Percentiles rank a stretch among this genome's conserved stretches.
Conservation (phyloP, 2,113 vertebrate species). For the Cyprinodon variegatus region DNA sequence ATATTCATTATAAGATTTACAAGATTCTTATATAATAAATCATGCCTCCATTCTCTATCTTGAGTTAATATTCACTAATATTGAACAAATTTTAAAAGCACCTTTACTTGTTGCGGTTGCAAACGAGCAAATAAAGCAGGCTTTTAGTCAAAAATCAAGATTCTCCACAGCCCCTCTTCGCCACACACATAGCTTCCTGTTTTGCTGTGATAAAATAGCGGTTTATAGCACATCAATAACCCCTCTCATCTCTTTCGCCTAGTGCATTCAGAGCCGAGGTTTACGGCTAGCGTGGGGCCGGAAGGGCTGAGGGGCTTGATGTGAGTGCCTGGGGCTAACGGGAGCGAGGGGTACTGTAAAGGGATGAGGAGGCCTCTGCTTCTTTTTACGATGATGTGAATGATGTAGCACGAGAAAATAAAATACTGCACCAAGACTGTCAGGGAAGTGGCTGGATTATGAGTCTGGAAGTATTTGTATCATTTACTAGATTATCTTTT, state of each 20-base stretch:
- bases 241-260: constrained; percentile 79
- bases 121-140: constrained; percentile 15
- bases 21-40: too few species aligned
- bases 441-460: constrained; percentile 14
- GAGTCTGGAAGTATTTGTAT: constrained; percentile 31
- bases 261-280: constrained; percentile 75
- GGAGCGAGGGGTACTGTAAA: constrained; percentile 78
- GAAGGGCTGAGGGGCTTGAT: constrained; percentile 61
- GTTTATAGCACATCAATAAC: constrained; percentile 83
- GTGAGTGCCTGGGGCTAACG: constrained; percentile 73
- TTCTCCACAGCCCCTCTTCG: constrained; percentile 10
- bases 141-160: background rate
- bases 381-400: constrained; percentile 78
- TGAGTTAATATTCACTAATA: too few species aligned
- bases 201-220: constrained; percentile 76
- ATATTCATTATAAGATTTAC: too few species aligned
- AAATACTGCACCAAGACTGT: constrained; percentile 48
- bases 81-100: too few species aligned
- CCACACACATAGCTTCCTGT: constrained; percentile 74
- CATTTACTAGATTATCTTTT: constrained; percentile 22
- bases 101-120: constrained; percentile 8
- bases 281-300: constrained; percentile 71
- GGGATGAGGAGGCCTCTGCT: constrained; percentile 67
- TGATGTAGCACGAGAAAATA: constrained; percentile 77
- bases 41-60: too few species aligned